phyloP scores from a whole-genome alignment of 2,797 vertebrate species.

The Peromyscus eremicus region DNA sequence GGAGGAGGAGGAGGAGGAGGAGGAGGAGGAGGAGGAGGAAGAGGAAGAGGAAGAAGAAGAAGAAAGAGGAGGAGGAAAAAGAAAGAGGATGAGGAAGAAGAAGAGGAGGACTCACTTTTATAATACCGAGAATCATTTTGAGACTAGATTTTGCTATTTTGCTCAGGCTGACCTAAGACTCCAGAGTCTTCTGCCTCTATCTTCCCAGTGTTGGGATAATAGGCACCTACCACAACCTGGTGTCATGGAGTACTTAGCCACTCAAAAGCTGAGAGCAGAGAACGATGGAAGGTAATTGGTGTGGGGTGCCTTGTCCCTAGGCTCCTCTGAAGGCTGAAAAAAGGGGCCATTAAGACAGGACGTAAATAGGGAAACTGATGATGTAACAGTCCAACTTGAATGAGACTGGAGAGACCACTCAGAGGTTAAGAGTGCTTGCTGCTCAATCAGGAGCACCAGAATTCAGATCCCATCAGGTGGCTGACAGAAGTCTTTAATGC shows the following conservation, averaged over 20 bases:
- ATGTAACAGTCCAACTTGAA: not conserved
- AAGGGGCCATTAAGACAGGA: not conserved
- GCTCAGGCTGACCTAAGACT: not conserved
- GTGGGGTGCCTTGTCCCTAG: fast-evolving
- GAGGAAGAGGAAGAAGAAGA: not conserved
- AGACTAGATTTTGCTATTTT: not conserved
- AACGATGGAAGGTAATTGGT: not conserved
- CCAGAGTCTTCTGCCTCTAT: not conserved
- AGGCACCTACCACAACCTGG: not conserved
- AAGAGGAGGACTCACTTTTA: not conserved
- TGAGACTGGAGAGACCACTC: not conserved
- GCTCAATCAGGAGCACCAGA: not conserved
- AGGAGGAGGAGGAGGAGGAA: too few species aligned
- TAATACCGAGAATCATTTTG: not conserved
- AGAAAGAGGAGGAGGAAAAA: too few species aligned
- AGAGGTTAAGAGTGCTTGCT: not conserved
- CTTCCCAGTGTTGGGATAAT: not conserved
- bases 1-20: too few species aligned
- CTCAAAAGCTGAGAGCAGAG: not conserved
- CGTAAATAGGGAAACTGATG: too few species aligned
- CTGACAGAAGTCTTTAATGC: not conserved
- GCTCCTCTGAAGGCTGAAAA: not conserved
- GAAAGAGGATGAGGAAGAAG: not conserved
- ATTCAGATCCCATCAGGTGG: not conserved
- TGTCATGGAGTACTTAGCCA: not conserved